Evolutionary conservation across 2,888 invertebrate species (phyloP), one percentile per base, ranked within the genome.

Genomic region (Oegoconia quadripuncta): DNA sequence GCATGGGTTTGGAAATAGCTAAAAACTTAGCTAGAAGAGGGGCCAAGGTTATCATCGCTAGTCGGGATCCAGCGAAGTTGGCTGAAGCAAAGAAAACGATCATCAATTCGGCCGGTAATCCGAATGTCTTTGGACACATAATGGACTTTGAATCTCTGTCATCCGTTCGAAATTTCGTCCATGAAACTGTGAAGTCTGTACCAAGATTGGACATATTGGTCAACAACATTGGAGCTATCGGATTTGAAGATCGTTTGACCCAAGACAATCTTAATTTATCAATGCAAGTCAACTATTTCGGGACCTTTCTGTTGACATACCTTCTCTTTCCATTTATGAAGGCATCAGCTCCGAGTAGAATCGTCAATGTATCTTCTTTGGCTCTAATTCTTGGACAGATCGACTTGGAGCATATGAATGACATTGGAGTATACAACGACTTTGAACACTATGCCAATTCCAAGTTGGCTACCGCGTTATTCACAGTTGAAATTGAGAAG

Each of bases 371-470:
- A 0, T 70, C 77, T 0, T 81, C 83, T 0, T 89, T 91, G 49
- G 81, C 93, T 1, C 91, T 94, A 57, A 87, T 91, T n/a, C 60
- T 95, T 1, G 91, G 93, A 0, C 83, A 89, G 0, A 76, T 95
- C 7, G 92, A 95, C 64, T 59, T 95, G 20, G 89, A 93, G 17
- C 92, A 93, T 44, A 71, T 93, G 46, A 95, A 95, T 64, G 93
- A 94, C 8, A 88, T 91, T 20, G 90, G 90, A 9, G 80, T 86
- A 36, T 90, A 92, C 36, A 86, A 89, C 0, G 89, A 91, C 41
- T 88, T 90, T 3, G 89, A 67, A 15, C 54, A 51, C 23, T 93
- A 93, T 55, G 75, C 92, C 42, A 80, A 81, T 34, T 64, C 82
- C 0, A 82, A 82, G 37, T 42, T 82, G 14, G 79, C 78, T 6